Percentiles rank a stretch among this genome's conserved stretches.
Conservation (phyloP, 2,113 vertebrate species). For the Rhinolophus sinicus region DNA sequence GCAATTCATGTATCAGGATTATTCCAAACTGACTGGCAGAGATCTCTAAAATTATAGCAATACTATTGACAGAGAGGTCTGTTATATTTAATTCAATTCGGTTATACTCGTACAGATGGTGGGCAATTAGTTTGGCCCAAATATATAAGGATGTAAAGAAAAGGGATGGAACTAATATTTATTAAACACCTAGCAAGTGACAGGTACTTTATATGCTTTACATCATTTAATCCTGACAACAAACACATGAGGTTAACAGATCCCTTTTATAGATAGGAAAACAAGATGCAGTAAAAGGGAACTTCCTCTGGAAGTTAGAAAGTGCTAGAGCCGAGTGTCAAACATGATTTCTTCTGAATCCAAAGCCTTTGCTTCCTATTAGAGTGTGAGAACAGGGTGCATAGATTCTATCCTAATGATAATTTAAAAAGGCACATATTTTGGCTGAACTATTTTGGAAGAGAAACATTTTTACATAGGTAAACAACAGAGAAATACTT, state of each 20-base stretch:
- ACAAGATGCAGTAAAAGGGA: not conserved
- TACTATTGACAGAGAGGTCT: not conserved
- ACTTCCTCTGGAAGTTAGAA: not conserved
- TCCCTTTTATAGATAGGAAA: not conserved
- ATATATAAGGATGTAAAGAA: not conserved
- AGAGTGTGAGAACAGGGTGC: not conserved
- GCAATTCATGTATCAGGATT: not conserved
- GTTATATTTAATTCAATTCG: not conserved
- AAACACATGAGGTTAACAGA: not conserved
- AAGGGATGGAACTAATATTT: not conserved
- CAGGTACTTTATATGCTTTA: not conserved
- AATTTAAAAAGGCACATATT: not conserved
- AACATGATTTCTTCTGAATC: not conserved
- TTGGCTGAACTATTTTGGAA: slow-evolving; percentile 11
- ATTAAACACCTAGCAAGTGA: not conserved
- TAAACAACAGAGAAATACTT: slow-evolving; percentile 67
- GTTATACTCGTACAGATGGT: not conserved
- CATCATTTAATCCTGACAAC: not conserved
- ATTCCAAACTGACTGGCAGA: not conserved
- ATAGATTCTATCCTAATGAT: not conserved
- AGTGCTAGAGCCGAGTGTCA: not conserved
- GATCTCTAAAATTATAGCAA: not conserved
- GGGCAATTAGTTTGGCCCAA: not conserved
- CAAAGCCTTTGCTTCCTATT: not conserved
- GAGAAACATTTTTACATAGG: not conserved